Evolutionary conservation across 2,888 invertebrate genomes (phyloP), one percentile per base, ranked within the genome.

Genomic region (Xestia xanthographa): DNA sequence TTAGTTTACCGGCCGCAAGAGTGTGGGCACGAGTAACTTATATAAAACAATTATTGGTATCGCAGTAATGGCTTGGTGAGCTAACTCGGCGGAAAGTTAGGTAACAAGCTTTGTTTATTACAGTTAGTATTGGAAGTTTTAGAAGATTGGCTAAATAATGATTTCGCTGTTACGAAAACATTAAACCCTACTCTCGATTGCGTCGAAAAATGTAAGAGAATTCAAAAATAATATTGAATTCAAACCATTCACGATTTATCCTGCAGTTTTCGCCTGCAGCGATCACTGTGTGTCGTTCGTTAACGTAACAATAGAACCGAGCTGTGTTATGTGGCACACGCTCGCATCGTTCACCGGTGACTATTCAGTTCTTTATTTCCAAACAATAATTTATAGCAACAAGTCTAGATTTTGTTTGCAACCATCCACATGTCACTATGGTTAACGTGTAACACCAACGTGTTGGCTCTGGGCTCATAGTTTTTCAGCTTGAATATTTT

Each of bases 1-100:
- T 56, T 11, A 38, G n/a, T 38, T n/a, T 38, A 38, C 1, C 11
- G 12, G n/a, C n/a, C 38, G 67, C 63, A 22, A 58, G 50, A 8
- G 43, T 62, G 38, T 20, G 11, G 34, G 14, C n/a, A 38, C 17
- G 20, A n/a, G 43, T 48, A 48, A 75, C 62, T 66, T 71, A 20
- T 50, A 14, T 48, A 50, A 53, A 17, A 22, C 45, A 53, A 77
- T 70, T 66, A 78, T 53, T 66, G 45, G 45, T 77, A 65, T 48
- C n/a, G 60, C 22, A 22, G 48, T 53, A n/a, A 20, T 62, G 22
- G 45, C 45, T 29, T 38, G 26, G 11, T 12, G 58, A 48, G 14
- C 26, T 60, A 38, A 73, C 22, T 69, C 14, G 14, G 12, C 29
- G 20, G 20, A 20, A 38, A 29, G 41, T 66, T 38, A 50, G 34